A percentile compares a stretch with the other conserved stretches of the same genome.
Conservation (phyloP, 2,888 invertebrate genomes). For the Toxonevra muliebris region DNA sequence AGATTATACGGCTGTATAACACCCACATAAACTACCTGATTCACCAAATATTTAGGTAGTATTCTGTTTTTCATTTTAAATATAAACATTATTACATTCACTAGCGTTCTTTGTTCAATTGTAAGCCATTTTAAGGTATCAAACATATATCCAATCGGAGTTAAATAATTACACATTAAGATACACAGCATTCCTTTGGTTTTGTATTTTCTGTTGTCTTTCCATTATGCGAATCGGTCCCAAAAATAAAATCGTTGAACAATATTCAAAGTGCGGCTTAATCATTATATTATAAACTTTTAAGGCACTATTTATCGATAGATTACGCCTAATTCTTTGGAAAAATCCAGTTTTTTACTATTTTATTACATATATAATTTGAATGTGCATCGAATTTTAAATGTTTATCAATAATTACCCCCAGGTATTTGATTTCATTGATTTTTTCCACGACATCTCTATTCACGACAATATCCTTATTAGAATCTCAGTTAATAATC, state of each 20-base stretch:
- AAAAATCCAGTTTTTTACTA: too few species aligned
- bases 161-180: too few species aligned
- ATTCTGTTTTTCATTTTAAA: neutral
- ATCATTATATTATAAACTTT: neutral
- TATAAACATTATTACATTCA: neutral
- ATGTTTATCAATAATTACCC: slow-evolving; percentile 3
- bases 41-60: neutral
- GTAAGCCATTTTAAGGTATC: too few species aligned
- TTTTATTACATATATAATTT: neutral
- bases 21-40: neutral
- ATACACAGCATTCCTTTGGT: too few species aligned
- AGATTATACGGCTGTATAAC: neutral
- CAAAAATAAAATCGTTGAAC: too few species aligned
- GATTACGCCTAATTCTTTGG: too few species aligned
- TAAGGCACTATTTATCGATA: too few species aligned
- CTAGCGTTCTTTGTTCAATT: too few species aligned
- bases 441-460: neutral
- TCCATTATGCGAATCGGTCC: too few species aligned
- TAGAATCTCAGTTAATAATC: neutral
- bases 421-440: neutral
- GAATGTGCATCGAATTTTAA: neutral
- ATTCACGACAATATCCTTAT: too few species aligned
- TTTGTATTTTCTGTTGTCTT: too few species aligned
- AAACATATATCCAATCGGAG: too few species aligned
- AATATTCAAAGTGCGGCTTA: neutral